Evolutionary conservation across 2,797 vertebrate species (phyloP).

Genomic region (Siniperca scherzeri): DNA sequence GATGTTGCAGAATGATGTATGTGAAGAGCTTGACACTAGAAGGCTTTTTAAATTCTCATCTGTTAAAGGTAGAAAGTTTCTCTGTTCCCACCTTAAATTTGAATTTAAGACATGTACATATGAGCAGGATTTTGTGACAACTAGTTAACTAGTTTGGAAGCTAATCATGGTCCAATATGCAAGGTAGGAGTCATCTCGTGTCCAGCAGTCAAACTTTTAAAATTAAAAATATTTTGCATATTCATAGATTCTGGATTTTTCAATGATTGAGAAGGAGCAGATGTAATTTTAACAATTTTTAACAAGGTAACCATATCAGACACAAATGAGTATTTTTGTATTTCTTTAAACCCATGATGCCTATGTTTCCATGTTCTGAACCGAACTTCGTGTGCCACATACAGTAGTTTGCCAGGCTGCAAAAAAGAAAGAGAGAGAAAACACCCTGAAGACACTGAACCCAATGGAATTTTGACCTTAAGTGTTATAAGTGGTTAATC

Average conservation of each 20-base stretch:
- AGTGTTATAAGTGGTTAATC: not conserved
- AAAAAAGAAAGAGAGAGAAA: not conserved
- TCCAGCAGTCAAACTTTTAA: not conserved
- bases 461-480: slow-evolving; percentile 14
- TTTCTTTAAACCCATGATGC: not conserved
- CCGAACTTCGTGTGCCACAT: not conserved
- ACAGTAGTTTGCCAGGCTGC: not conserved
- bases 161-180: not conserved
- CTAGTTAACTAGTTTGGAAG: not conserved
- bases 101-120: not conserved
- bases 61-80: not conserved
- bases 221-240: not conserved
- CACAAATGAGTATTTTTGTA: too few relatives aligned
- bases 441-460: slow-evolving; percentile 6
- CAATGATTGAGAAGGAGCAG: not conserved
- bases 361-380: not conserved
- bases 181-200: not conserved
- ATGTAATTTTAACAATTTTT: not conserved
- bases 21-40: not conserved
- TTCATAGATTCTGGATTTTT: not conserved
- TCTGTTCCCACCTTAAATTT: not conserved
- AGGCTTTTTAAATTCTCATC: not conserved
- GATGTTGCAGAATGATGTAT: slow-evolving; percentile 2
- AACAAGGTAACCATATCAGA: too few relatives aligned
- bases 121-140: not conserved